A percentile compares a stretch with the other conserved stretches of the same genome.
Evolutionary conservation across 2,797 vertebrate genomes (phyloP).

Genomic region (Peromyscus nudipes): DNA sequence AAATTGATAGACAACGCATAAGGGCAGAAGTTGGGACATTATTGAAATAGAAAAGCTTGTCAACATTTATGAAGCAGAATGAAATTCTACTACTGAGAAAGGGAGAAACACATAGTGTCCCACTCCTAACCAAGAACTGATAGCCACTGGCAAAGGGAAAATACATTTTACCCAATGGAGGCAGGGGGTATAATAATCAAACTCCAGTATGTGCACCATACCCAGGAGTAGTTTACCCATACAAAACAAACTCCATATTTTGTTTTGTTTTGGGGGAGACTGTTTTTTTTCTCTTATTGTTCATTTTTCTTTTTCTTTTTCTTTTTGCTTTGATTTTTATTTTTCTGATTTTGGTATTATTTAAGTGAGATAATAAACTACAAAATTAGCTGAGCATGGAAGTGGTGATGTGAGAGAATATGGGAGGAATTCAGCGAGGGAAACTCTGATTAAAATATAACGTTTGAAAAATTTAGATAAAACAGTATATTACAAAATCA

Average conservation of each 20-base stretch:
- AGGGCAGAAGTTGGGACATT: neutral
- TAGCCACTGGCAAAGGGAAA: neutral
- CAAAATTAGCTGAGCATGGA: neutral
- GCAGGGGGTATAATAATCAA: neutral
- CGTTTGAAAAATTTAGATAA: neutral
- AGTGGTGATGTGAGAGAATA: too few species aligned
- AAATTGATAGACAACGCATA: neutral
- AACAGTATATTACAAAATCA: neutral
- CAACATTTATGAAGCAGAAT: neutral
- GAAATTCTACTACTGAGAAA: too few species aligned
- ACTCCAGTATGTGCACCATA: too few species aligned
- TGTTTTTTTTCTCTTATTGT: neutral
- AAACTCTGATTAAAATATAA: neutral
- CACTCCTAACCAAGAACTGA: neutral
- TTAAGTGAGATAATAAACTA: neutral
- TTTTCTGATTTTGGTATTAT: neutral
- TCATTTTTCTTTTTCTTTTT: neutral
- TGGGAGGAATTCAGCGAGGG: too few species aligned
- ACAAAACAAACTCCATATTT: too few species aligned
- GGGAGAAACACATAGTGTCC: neutral
- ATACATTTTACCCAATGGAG: neutral
- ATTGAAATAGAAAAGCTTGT: neutral
- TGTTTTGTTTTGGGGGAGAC: neutral
- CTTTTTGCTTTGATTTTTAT: neutral
- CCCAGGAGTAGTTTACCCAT: neutral